These are phyloP conservation scores for Azorinus chamasolen DNA, from an alignment of 2,888 invertebrate species.

Conservation along the genomic window DNA sequence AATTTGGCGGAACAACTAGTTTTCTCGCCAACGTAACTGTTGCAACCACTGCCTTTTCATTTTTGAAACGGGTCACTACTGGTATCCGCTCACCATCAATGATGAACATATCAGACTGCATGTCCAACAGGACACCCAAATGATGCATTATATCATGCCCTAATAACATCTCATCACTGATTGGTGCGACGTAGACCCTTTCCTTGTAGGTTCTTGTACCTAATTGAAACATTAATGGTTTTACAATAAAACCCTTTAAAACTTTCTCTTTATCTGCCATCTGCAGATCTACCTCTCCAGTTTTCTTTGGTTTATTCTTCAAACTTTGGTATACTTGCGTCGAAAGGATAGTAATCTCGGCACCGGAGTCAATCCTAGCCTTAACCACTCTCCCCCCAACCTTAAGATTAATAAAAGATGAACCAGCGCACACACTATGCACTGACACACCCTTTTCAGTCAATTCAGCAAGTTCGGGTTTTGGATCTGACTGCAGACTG, in stretches of 20 bases:
- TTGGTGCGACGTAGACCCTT: slow-evolving; percentile 9
- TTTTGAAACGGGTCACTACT: neutral
- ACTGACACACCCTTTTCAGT: too few relatives aligned
- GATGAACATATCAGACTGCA: slow-evolving; percentile 5
- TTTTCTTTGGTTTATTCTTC: slow-evolving; percentile 8
- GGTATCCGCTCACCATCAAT: slow-evolving; percentile 18
- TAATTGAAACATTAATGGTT: too few relatives aligned
- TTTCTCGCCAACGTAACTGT: slow-evolving; percentile 14
- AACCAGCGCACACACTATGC: too few relatives aligned
- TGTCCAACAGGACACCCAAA: slow-evolving; percentile 3
- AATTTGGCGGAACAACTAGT: slow-evolving; percentile 29
- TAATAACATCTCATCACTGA: slow-evolving; percentile 10
- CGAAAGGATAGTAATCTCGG: slow-evolving; percentile 26
- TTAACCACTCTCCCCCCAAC: slow-evolving; percentile 9
- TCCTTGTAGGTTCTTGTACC: neutral
- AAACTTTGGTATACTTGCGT: slow-evolving; percentile 16
- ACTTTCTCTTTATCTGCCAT: slow-evolving; percentile 27
- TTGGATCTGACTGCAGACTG: neutral
- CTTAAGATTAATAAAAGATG: slow-evolving; percentile 13
- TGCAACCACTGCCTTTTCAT: neutral
- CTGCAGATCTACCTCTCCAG: slow-evolving; percentile 18
- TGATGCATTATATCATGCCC: slow-evolving; percentile 15
- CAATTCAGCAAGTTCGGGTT: too few relatives aligned
- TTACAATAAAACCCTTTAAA: slow-evolving; percentile 19
- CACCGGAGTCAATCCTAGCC: slow-evolving; percentile 24